Conservation (phyloP, 2,797 vertebrate species). For the Chaunax sp. region DNA sequence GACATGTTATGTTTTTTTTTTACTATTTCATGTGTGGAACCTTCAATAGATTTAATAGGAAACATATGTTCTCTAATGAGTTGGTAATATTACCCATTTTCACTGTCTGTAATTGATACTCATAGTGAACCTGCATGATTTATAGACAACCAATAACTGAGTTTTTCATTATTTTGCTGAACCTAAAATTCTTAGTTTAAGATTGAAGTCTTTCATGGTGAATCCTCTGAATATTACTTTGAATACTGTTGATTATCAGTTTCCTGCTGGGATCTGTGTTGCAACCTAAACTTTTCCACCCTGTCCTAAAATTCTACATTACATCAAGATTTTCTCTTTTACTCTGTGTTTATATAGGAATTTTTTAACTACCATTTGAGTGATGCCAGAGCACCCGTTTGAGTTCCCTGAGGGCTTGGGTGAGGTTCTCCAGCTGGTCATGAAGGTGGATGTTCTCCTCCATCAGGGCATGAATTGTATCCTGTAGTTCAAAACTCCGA, state of each 20-base stretch:
- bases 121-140: not conserved
- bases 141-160: not conserved
- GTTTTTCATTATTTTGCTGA: not conserved
- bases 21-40: not conserved
- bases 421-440: constrained; percentile 87
- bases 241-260: no score
- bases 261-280: no score
- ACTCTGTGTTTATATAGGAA: no score
- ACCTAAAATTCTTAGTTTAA: not conserved
- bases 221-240: not conserved
- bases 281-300: no score
- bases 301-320: no score
- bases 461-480: constrained; percentile 85
- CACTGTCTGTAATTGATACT: no score
- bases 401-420: constrained; percentile 83
- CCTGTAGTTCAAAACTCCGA: constrained; percentile 84
- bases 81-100: no score
- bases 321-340: no score
- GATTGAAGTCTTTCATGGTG: not conserved
- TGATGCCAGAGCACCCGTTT: constrained; percentile 83
- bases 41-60: no score
- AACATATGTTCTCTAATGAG: no score
- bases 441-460: constrained; percentile 88
- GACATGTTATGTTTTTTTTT: not conserved
- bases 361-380: constrained; percentile 75